Conservation (phyloP, 2,888 invertebrate genomes). For the Pollenia labialis region DNA sequence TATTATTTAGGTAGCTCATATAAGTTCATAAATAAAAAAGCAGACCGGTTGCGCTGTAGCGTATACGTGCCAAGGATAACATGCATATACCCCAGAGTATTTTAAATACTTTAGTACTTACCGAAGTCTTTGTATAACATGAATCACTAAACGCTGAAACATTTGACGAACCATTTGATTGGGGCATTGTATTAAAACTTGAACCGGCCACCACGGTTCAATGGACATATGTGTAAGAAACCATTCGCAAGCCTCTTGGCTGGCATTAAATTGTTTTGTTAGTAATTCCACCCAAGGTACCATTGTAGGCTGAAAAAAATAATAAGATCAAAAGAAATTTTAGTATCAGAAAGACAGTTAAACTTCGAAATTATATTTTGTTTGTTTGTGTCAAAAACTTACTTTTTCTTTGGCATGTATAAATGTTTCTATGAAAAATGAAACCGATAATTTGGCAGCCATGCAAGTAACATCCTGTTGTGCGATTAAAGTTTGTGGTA, state of each 20-base stretch:
- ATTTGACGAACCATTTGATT: conserved; percentile 98
- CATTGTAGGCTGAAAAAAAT: conserved; percentile 91
- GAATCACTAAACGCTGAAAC: conserved; percentile 97
- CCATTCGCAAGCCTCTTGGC: conserved; percentile 95
- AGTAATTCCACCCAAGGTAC: conserved; percentile 98
- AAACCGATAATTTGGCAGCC: conserved; percentile 94
- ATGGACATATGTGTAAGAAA: conserved; percentile 96
- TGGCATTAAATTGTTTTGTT: conserved; percentile 97
- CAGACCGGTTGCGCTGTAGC: no score
- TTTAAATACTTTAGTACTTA: conserved; percentile 78
- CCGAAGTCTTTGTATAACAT: conserved; percentile 95
- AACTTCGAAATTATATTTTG: neutral
- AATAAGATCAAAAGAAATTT: neutral
- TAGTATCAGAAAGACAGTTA: neutral
- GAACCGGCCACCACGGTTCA: conserved; percentile 98
- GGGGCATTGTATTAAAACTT: conserved; percentile 97
- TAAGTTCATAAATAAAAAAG: no score
- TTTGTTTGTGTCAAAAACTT: conserved; percentile 59
- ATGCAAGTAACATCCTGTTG: conserved; percentile 92
- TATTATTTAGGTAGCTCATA: no score
- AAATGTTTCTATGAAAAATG: conserved; percentile 97
- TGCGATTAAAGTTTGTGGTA: conserved; percentile 94
- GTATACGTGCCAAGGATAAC: no score
- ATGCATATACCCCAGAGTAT: no score
- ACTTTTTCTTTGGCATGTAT: conserved; percentile 98